Conservation (phyloP, 2,113 vertebrate genomes). For the Pleuronectes platessa region DNA sequence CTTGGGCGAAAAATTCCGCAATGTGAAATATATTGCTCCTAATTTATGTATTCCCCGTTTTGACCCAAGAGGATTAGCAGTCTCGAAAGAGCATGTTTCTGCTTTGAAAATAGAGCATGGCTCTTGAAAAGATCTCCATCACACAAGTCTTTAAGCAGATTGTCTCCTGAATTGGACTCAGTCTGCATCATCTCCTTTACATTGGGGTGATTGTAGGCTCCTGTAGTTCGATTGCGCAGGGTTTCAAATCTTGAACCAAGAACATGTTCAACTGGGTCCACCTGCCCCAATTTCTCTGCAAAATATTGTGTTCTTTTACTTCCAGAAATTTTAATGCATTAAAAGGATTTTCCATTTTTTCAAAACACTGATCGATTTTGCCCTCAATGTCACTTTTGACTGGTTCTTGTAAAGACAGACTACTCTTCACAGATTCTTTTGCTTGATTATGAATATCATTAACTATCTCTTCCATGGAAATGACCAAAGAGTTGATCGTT, state of each 20-base stretch:
- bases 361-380: no score
- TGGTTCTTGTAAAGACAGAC: no score
- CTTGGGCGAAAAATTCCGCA: conserved; percentile 19
- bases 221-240: conserved; percentile 2
- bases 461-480: no score
- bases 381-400: no score
- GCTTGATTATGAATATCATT: no score
- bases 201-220: conserved; percentile 42
- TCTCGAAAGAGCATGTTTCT: conserved; percentile 26
- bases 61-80: conserved; percentile 14
- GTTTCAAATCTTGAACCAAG: neutral
- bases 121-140: neutral
- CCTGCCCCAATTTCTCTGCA: conserved; percentile 30
- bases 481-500: no score
- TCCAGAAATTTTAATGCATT: conserved; percentile 42
- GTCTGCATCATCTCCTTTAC: conserved; percentile 20
- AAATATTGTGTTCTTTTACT: conserved; percentile 39
- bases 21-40: conserved; percentile 26
- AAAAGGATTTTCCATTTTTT: conserved; percentile 62
- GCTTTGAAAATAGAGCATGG: neutral
- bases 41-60: conserved; percentile 8
- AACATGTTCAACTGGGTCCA: neutral
- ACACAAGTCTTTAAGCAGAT: no score
- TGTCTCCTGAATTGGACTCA: conserved; percentile 3
- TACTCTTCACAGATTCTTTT: no score